These are phyloP conservation scores for Cremastinae sp. DNA, from an alignment of 2,888 invertebrate genomes.

Conservation along the genomic window DNA sequence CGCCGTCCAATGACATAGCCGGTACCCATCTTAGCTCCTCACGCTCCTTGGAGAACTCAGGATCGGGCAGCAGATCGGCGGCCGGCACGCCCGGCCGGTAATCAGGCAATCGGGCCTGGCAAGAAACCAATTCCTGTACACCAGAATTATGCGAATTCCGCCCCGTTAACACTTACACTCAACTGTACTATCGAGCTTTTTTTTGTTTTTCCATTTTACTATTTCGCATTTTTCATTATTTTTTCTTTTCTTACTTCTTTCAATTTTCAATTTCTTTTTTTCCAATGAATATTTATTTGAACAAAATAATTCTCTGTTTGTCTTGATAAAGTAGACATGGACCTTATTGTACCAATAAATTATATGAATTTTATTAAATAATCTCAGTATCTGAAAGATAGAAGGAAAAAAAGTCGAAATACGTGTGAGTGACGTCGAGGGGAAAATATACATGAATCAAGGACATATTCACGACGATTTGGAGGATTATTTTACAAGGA, in stretches of 20 bases:
- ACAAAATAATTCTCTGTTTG: neutral
- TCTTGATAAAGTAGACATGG: neutral
- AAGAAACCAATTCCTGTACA: constrained; percentile 79
- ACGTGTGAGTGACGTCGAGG: too few species aligned
- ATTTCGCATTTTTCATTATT: neutral
- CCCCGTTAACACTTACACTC: constrained; percentile 77
- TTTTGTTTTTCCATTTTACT: constrained; percentile 3
- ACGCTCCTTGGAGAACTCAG: constrained; percentile 82
- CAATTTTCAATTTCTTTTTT: too few species aligned
- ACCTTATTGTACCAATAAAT: too few species aligned
- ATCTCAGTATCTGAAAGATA: too few species aligned
- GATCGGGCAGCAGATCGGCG: constrained; percentile 80
- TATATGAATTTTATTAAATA: too few species aligned
- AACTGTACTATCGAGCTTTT: constrained; percentile 67
- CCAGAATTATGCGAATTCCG: constrained; percentile 64
- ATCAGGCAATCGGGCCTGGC: constrained; percentile 85
- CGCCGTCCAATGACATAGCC: constrained; percentile 94
- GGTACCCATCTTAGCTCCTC: constrained; percentile 98
- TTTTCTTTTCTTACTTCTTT: too few species aligned
- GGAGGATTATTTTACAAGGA: too few species aligned
- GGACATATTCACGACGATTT: too few species aligned
- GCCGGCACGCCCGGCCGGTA: constrained; percentile 80
- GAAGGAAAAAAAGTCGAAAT: too few species aligned
- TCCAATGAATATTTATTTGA: neutral
- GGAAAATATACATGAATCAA: too few species aligned